These are phyloP conservation scores for Cryptocephalus primarius DNA, from an alignment of 2,888 invertebrate genomes.

Conservation along the genomic window DNA sequence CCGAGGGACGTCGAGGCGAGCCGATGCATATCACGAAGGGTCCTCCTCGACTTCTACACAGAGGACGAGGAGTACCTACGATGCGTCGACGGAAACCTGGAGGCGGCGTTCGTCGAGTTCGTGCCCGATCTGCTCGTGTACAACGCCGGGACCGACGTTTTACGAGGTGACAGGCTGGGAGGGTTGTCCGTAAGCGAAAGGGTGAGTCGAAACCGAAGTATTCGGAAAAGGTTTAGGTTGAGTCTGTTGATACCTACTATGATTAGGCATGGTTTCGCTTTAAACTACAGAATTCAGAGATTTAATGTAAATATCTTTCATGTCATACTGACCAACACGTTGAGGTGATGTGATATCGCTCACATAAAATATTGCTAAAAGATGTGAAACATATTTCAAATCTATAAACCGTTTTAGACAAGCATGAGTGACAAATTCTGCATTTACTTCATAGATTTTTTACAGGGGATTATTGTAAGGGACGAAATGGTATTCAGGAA, in stretches of 20 bases:
- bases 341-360: too few relatives aligned
- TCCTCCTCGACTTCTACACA: conserved; percentile 50
- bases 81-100: conserved; percentile 56
- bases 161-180: conserved; percentile 70
- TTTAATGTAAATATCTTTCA: too few relatives aligned
- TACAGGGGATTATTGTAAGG: conserved; percentile 71
- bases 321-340: too few relatives aligned
- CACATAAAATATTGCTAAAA: too few relatives aligned
- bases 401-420: too few relatives aligned
- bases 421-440: too few relatives aligned
- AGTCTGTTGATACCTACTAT: too few relatives aligned
- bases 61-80: conserved; percentile 60
- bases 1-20: conserved; percentile 68
- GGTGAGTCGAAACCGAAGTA: conserved; percentile 41
- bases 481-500: conserved; percentile 75
- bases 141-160: conserved; percentile 85
- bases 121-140: conserved; percentile 74
- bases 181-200: conserved; percentile 55
- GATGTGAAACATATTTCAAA: too few relatives aligned
- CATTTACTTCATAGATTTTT: conserved; percentile 9
- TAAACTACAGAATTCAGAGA: too few relatives aligned
- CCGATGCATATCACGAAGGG: conserved; percentile 55
- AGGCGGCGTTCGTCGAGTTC: conserved; percentile 57
- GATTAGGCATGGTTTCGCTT: too few relatives aligned
- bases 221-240: too few relatives aligned